These are phyloP conservation scores for Synanthedon formicaeformis DNA, from an alignment of 2,888 invertebrate species.

Conservation along the genomic window DNA sequence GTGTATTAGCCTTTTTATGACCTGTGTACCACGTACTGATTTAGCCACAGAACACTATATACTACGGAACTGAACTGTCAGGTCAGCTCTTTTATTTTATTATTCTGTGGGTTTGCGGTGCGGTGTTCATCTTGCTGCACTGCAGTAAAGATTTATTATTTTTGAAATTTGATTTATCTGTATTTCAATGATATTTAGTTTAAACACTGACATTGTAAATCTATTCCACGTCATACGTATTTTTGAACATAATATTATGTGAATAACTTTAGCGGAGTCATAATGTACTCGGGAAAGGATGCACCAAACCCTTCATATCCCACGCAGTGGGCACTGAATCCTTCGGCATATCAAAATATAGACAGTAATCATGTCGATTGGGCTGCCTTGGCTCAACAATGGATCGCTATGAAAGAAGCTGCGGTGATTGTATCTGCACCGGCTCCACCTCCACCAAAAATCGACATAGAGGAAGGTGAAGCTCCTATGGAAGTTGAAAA, in stretches of 20 bases:
- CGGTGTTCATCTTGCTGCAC: too few relatives aligned
- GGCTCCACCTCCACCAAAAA: constrained; percentile 67
- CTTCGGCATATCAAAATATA: constrained; percentile 84
- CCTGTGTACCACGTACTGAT: too few relatives aligned
- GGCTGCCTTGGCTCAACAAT: constrained; percentile 96
- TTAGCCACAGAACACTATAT: too few relatives aligned
- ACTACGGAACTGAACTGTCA: too few relatives aligned
- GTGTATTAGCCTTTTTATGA: too few relatives aligned
- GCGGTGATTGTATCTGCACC: constrained; percentile 70
- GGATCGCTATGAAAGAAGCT: constrained; percentile 95
- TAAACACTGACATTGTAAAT: too few relatives aligned
- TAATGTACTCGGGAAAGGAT: constrained; percentile 73
- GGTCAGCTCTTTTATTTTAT: too few relatives aligned
- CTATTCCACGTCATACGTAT: too few relatives aligned
- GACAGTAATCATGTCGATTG: constrained; percentile 92
- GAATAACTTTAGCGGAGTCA: not conserved
- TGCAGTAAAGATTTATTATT: too few relatives aligned
- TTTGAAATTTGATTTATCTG: too few relatives aligned
- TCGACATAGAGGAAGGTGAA: constrained; percentile 79
- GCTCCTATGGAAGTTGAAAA: constrained; percentile 90
- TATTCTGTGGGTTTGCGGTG: too few relatives aligned
- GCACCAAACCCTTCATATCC: constrained; percentile 75
- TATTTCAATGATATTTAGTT: too few relatives aligned
- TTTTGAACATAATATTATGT: not conserved
- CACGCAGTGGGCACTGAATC: constrained; percentile 86